Evolutionary conservation across 1,140 invertebrate species (phyloP).

Genomic region (Eupristina koningsbergeri): DNA sequence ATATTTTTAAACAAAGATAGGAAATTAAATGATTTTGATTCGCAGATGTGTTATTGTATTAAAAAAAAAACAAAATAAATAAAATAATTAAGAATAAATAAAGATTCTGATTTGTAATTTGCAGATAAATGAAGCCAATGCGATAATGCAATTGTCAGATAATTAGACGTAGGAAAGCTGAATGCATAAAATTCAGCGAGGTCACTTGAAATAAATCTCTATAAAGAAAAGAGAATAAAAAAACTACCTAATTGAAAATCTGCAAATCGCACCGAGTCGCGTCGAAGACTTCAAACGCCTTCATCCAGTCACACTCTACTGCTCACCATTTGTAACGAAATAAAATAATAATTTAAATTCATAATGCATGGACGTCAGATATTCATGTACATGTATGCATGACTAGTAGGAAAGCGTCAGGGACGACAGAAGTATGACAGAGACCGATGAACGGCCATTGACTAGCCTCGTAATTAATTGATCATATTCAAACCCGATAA

Average conservation of each 20-base stretch:
- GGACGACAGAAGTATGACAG: background rate
- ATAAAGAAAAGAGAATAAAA: background rate
- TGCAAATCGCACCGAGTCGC: slow-evolving; percentile 2
- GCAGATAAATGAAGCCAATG: too few species aligned
- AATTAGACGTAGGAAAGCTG: background rate
- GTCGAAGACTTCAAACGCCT: background rate
- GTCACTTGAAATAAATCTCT: background rate
- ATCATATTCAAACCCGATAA: background rate
- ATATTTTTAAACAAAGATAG: too few species aligned
- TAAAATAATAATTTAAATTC: too few species aligned
- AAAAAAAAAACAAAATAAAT: too few species aligned
- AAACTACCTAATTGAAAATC: slow-evolving; percentile 45
- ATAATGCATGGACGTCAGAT: slow-evolving; percentile 53
- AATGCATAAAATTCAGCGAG: background rate
- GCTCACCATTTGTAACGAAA: slow-evolving; percentile 49
- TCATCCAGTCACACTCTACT: background rate
- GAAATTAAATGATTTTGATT: too few species aligned
- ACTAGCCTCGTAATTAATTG: slow-evolving; percentile 7
- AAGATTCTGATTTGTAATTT: too few species aligned
- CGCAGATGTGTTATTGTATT: too few species aligned
- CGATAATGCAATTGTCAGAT: background rate
- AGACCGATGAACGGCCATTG: slow-evolving; percentile 10
- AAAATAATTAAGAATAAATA: too few species aligned
- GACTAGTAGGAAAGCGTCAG: background rate
- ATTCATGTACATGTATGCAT: slow-evolving; percentile 2